Base-by-base conservation (phyloP, 2,113 vertebrate species). In the Carassius gibelio region DNA sequence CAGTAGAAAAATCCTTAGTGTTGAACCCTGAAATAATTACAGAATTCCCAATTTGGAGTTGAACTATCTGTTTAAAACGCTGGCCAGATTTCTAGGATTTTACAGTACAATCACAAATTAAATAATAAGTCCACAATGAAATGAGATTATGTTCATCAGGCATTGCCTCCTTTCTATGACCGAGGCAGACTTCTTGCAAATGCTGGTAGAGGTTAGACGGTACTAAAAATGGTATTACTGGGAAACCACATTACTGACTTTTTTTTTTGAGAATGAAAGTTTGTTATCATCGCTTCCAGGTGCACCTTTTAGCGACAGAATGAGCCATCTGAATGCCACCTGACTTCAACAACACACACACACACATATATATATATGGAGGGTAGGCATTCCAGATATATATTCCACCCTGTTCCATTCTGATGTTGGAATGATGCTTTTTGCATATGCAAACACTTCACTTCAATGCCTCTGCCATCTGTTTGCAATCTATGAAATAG, bases 401-500 rank as follows among this genome's bases (percentile, higher is more conserved):
- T 82, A 52, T 71, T 82, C 17, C 80, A 52, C 64, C 26, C 84
- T 11, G 21, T 80, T 76, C 30, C 74, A 48, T 82, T 85, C 64
- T 50, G 42, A 71, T 81, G 19, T 74, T 82, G 55, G 66, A 80
- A 76, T n/a, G 69, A 62, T 64, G 64, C 74, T 59, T 17, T 81
- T 68, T 75, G 85, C 75, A 66, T 85, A 52, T 62, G 42, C 66
- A 82, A 85, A 75, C 81, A 61, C 71, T 77, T 74, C 55, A 81
- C 45, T 71, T 74, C 36, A 69, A 23, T 15, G 42, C 82, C 26
- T 66, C 15, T 75, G 61, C 80, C 76, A 62, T 83, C 34, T 87
- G 81, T 71, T 76, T 84, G 72, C 61, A 66, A 72, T 85, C 78
- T 77, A 84, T 55, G 62, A 84, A 86, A 86, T 72, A 82, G 59